Conservation (phyloP, 2,113 vertebrate species). For the Misgurnus anguillicaudatus region DNA sequence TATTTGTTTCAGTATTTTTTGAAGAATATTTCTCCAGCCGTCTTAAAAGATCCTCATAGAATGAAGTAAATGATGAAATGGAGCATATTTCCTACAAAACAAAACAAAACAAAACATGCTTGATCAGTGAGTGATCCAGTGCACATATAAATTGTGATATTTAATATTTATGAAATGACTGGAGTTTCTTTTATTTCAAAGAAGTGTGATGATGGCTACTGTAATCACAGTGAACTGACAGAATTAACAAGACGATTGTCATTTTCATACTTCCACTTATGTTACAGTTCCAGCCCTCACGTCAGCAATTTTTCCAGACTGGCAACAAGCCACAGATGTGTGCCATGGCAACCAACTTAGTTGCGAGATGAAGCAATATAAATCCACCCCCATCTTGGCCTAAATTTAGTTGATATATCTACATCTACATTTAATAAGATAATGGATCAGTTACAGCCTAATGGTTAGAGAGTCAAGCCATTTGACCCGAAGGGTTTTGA, state of each 20-base stretch:
- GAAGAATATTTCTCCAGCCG: neutral
- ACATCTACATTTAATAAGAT: neutral
- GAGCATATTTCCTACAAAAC: constrained; percentile 17
- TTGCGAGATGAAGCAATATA: neutral
- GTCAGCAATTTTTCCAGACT: constrained; percentile 28
- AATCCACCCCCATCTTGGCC: neutral
- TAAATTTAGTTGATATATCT: neutral
- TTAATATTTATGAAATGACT: neutral
- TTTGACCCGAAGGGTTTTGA: no score
- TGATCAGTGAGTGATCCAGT: neutral
- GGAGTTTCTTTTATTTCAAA: neutral
- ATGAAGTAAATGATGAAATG: neutral
- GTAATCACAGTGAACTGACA: neutral
- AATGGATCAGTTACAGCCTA: no score
- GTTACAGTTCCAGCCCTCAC: constrained; percentile 1
- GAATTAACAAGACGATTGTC: neutral
- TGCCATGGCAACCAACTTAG: neutral
- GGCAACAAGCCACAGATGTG: constrained; percentile 2
- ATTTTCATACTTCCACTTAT: constrained; percentile 2
- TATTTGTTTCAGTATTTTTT: neutral
- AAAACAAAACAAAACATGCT: constrained; percentile 5
- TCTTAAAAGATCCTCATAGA: neutral
- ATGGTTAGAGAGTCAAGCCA: no score
- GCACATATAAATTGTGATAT: neutral
- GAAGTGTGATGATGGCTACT: neutral